Percentiles rank a stretch among this genome's conserved stretches.
phyloP scores from a whole-genome alignment of 2,888 invertebrate genomes.

The Dioctria rufipes region DNA sequence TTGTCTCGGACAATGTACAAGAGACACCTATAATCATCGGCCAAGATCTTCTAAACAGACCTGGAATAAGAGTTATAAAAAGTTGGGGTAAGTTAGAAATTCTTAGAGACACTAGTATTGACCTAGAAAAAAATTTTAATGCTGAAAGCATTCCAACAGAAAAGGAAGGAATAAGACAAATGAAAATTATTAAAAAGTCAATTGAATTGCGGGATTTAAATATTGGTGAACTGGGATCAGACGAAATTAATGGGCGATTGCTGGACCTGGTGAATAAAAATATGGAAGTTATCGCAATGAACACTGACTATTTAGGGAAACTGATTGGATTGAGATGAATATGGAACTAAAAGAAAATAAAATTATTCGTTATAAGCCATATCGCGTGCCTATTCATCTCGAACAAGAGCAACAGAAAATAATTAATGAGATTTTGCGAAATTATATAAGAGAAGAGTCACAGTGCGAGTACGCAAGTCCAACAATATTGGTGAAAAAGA shows the following conservation, averaged over 20 bases:
- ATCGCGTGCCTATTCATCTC: no score
- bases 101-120: not conserved
- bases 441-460: conserved; percentile 9
- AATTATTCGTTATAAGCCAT: no score
- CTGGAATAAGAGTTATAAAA: not conserved
- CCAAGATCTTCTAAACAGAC: not conserved
- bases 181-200: not conserved
- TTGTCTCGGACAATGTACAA: not conserved
- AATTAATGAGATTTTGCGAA: not conserved
- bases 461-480: conserved; percentile 16
- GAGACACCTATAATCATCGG: not conserved
- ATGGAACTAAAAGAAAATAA: not conserved
- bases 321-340: conserved; percentile 8
- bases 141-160: not conserved
- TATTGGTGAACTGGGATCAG: not conserved
- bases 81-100: not conserved
- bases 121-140: not conserved
- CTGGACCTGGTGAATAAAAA: not conserved
- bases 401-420: not conserved
- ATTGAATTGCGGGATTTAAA: not conserved
- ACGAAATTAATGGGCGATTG: not conserved
- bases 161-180: not conserved
- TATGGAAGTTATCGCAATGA: not conserved
- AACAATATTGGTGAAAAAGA: conserved; percentile 15
- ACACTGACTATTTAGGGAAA: no score